Base-by-base conservation (phyloP, 2,888 invertebrate species). In the Acanthosepion pharaonis region DNA sequence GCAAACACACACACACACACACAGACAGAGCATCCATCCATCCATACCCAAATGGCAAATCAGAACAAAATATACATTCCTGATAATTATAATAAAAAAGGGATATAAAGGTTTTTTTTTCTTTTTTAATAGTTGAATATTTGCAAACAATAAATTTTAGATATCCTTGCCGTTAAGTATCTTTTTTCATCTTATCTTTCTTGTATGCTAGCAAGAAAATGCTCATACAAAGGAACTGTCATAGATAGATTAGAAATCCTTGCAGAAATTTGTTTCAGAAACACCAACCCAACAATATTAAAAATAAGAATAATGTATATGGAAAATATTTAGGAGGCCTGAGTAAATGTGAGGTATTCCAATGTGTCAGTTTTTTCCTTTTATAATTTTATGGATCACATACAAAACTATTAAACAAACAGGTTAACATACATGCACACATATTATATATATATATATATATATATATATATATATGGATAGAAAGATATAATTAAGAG, bases 341-440 rank as follows among this genome's bases (percentile, higher is more conserved):
- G 93, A 93, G 93, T 93, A 53, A 93, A 51, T 48, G 53, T 93
- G 93, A 93, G 93, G 93, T 93, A 93, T 93, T 93, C 49, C 93
- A 93, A 53, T 93, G 93, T 25, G 33, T n/a, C 49, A 93, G 49
- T 93, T n/a, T 78, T 28, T 78, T 78, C n/a, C 18, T 78, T 78
- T 78, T 78, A 33, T n/a, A 78, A 11, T 78, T 78, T 78, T 78
- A 78, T 78, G 33, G 33, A 78, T 78, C 78, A 78, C 33, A 78
- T 78, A 78, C 78, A 25, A 64, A 64, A 64, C 64, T 64, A 64
- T 64, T 64, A 28, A 23, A 64, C 25, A 78, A 78, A 78, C 78
- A 33, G 33, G 33, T 78, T 78, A 78, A 78, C n/a, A 78, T 33
- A 78, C n/a, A 78, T 78, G 78, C n/a, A 78, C 78, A 18, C 78